Evolutionary conservation across 1,140 invertebrate genomes (phyloP), one percentile per base, ranked within the genome.

Genomic region (Callitettix versicolor): DNA sequence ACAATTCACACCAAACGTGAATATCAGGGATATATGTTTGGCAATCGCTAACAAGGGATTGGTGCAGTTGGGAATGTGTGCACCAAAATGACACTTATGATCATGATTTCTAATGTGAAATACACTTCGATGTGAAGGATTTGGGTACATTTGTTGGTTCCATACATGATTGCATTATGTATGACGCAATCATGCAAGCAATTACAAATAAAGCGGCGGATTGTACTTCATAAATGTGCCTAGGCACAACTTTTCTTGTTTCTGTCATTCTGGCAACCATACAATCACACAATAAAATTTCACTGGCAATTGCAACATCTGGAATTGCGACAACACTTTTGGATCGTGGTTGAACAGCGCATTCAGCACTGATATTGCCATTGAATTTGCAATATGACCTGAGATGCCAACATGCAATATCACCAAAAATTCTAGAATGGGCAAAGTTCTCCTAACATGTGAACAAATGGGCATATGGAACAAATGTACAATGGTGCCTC

Each of bases 321-420:
- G 75, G 74, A 52, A 77, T 79, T 46, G 76, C 75, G 20, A 71
- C 75, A 33, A 76, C 71, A 43, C 64, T 77, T 22, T 55, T 78
- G 47, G 54, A 65, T 49, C 67, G 68, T 61, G 76, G 73, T 20
- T 55, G 67, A 64, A 79, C 73, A 34, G 68, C 68, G 47, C 73
- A 77, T 68, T 73, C 67, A 4, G 64, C 65, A 43, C 71, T 78
- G 24, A 74, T 73, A 61, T 55, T 73, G n/a, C 66, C 69, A 55
- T 22, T 53, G 17, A 43, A 53, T 53, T 18, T 52, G 12, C 56
- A 61, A 20, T 34, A 1, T 33, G 26, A 1, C 26, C 21, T 14
- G 49, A 60, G 17, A 58, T 36, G 20, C 41, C 52, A 11, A 54
- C 49, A 17, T 68, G 60, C 46, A 63, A 64, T 30, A 64, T 68